These are phyloP conservation scores for Myripristis jacobus DNA, from an alignment of 2,797 vertebrate species.

Conservation along the genomic window DNA sequence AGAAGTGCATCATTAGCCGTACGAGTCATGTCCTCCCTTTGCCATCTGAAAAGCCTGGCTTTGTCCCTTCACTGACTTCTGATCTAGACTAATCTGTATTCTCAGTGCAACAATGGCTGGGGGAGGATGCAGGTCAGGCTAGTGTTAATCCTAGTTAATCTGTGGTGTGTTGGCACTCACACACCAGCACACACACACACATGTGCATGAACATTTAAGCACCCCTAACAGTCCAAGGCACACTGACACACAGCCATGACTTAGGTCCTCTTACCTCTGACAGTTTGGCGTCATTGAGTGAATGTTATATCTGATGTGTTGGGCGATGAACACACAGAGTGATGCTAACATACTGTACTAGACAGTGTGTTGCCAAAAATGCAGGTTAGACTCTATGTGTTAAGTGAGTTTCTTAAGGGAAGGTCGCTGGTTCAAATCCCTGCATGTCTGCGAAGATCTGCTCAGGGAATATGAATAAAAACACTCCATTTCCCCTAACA, in stretches of 20 bases:
- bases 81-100: slow-evolving; percentile 67
- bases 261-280: background rate
- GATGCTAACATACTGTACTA: too few relatives aligned
- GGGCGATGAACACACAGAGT: background rate
- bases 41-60: slow-evolving; percentile 29
- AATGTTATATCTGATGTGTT: background rate
- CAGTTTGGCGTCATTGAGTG: background rate
- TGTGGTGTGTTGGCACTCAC: slow-evolving; percentile 19
- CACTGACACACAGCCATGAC: background rate
- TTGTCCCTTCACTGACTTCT: slow-evolving; percentile 40
- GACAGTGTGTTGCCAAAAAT: too few relatives aligned
- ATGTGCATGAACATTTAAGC: background rate
- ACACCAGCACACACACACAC: background rate
- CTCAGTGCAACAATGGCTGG: slow-evolving; percentile 57
- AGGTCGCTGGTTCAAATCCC: too few relatives aligned
- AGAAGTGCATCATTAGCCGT: slow-evolving; percentile 12
- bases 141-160: slow-evolving; percentile 72
- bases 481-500: too few relatives aligned
- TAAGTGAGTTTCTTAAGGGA: too few relatives aligned
- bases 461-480: too few relatives aligned
- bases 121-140: slow-evolving; percentile 58
- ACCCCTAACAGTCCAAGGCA: background rate
- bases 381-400: too few relatives aligned
- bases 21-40: slow-evolving; percentile 2
- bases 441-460: too few relatives aligned